Conservation (phyloP, 2,888 invertebrate genomes). For the Rhynchonema sp. region DNA sequence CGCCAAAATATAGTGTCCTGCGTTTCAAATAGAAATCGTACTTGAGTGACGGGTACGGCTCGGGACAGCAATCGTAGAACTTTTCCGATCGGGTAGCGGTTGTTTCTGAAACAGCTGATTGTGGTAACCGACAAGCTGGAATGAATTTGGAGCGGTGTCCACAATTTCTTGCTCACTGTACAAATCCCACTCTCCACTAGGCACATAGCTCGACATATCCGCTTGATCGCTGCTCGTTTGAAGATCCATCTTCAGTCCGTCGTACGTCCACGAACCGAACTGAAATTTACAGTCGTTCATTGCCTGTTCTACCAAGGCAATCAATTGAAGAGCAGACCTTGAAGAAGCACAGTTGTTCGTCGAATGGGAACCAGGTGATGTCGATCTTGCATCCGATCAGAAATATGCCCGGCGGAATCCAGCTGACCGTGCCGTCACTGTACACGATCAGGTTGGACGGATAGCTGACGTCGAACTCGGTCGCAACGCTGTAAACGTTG, state of each 20-base stretch:
- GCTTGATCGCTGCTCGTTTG: slow-evolving; percentile 16
- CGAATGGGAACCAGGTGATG: slow-evolving; percentile 85
- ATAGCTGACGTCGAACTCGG: slow-evolving; percentile 91
- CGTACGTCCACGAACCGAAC: slow-evolving; percentile 21
- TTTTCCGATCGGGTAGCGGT: background rate
- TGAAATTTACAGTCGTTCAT: slow-evolving; percentile 6
- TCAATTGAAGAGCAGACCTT: slow-evolving; percentile 11
- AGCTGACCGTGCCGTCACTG: slow-evolving; percentile 77
- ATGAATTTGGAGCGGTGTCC: too few relatives aligned
- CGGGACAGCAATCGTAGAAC: slow-evolving; percentile 4
- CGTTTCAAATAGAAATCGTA: slow-evolving; percentile 53
- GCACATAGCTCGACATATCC: slow-evolving; percentile 15
- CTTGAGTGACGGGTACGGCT: slow-evolving; percentile 51
- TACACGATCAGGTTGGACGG: slow-evolving; percentile 89
- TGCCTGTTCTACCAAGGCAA: too few relatives aligned
- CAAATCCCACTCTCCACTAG: slow-evolving; percentile 15
- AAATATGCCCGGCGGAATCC: slow-evolving; percentile 74
- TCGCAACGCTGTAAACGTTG: slow-evolving; percentile 58
- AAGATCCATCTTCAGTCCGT: slow-evolving; percentile 16
- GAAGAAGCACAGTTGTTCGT: slow-evolving; percentile 49
- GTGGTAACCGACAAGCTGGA: background rate
- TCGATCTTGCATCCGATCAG: slow-evolving; percentile 62
- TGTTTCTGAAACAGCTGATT: slow-evolving; percentile 13
- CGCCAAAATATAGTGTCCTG: slow-evolving; percentile 93
- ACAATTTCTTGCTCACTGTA: slow-evolving; percentile 39